Percentiles rank a stretch among this genome's conserved stretches.
Evolutionary conservation across 2,797 vertebrate genomes (phyloP).

Genomic region (Malacoraja senta): DNA sequence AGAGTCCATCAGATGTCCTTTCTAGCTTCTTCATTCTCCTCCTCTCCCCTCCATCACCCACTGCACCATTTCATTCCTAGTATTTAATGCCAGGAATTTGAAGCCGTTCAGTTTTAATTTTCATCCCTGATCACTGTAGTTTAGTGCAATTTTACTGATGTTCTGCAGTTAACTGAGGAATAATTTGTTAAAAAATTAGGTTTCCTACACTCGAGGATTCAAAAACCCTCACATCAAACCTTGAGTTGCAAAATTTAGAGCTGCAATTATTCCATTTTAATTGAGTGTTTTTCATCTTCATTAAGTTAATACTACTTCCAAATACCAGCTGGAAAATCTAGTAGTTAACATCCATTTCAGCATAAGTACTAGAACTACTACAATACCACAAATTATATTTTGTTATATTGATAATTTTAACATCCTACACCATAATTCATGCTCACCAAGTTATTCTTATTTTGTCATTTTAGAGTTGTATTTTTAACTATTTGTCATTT

Average conservation of each 20-base stretch:
- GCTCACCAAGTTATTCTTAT: background rate
- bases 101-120: background rate
- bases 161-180: background rate
- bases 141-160: slow-evolving; percentile 1
- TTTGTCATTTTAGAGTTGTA: background rate
- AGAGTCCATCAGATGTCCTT: background rate
- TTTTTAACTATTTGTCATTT: background rate
- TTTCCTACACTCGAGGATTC: background rate
- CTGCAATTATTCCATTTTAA: background rate
- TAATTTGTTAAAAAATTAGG: background rate
- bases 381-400: background rate
- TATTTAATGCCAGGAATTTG: background rate
- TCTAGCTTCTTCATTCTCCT: background rate
- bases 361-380: background rate
- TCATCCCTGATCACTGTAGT: background rate
- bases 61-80: background rate
- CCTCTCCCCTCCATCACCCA: too few species aligned
- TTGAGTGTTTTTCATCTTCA: background rate
- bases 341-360: background rate
- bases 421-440: background rate
- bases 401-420: background rate
- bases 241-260: background rate
- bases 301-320: background rate
- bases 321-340: background rate
- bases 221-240: slow-evolving; percentile 13